Conservation (phyloP, 1,140 invertebrate genomes). For the Ctenoplectra terminalis region DNA sequence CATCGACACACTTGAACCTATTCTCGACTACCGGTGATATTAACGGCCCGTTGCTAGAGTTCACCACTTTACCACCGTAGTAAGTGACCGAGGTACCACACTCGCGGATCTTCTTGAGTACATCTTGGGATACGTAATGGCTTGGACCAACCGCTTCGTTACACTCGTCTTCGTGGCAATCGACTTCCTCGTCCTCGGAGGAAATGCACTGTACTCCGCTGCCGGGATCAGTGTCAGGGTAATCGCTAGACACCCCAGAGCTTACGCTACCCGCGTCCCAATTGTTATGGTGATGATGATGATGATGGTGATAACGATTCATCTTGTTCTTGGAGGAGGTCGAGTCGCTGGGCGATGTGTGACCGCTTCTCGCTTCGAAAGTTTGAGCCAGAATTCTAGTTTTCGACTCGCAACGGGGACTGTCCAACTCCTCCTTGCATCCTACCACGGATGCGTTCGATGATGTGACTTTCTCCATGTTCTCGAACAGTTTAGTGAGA, state of each 20-base stretch:
- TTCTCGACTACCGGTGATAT: slow-evolving; percentile 85
- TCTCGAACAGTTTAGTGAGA: slow-evolving; percentile 79
- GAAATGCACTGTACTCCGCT: slow-evolving; percentile 77
- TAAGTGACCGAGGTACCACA: slow-evolving; percentile 93
- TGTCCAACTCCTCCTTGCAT: slow-evolving; percentile 67
- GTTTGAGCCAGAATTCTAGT: slow-evolving; percentile 78
- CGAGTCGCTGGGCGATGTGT: slow-evolving; percentile 76
- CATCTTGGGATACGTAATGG: slow-evolving; percentile 89
- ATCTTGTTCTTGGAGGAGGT: slow-evolving; percentile 71
- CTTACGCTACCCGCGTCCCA: slow-evolving; percentile 83
- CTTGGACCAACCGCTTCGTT: slow-evolving; percentile 72
- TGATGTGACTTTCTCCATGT: slow-evolving; percentile 70
- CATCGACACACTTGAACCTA: slow-evolving; percentile 85
- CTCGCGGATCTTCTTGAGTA: slow-evolving; percentile 93
- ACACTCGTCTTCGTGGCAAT: slow-evolving; percentile 71
- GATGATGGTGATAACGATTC: slow-evolving; percentile 64
- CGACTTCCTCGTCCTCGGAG: slow-evolving; percentile 78
- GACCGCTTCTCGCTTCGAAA: slow-evolving; percentile 78
- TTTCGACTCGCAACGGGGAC: slow-evolving; percentile 74
- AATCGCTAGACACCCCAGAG: slow-evolving; percentile 83
- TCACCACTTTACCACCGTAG: slow-evolving; percentile 91
- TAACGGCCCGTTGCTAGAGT: slow-evolving; percentile 86
- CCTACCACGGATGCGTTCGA: slow-evolving; percentile 43
- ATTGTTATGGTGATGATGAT: slow-evolving; percentile 71
- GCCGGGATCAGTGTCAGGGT: slow-evolving; percentile 82